Percentiles rank a stretch among this genome's conserved stretches.
Conservation (phyloP, 2,888 invertebrate species). For the Melinaea marsaeus region DNA sequence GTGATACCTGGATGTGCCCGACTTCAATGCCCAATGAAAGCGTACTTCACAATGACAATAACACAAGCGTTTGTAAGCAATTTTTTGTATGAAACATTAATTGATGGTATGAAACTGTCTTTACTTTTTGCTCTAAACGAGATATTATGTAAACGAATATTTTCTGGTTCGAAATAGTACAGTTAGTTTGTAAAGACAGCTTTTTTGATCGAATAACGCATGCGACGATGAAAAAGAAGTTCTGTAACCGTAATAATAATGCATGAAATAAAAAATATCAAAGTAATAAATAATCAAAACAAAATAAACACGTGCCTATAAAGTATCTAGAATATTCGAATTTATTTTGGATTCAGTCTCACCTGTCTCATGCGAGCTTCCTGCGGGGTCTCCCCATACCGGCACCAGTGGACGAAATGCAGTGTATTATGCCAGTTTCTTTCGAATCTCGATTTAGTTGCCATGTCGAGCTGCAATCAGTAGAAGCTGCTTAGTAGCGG, state of each 20-base stretch:
- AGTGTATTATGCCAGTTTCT: conserved; percentile 82
- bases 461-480: conserved; percentile 78
- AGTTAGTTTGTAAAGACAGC: conserved; percentile 48
- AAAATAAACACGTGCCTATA: conserved; percentile 7
- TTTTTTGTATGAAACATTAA: conserved; percentile 19
- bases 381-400: conserved; percentile 82
- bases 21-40: conserved; percentile 41
- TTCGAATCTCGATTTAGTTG: conserved; percentile 78
- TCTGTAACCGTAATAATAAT: conserved; percentile 49
- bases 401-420: conserved; percentile 84
- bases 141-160: neutral
- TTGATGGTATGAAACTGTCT: conserved; percentile 41
- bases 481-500: conserved; percentile 75
- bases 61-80: conserved; percentile 57
- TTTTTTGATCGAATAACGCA: conserved; percentile 38
- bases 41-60: conserved; percentile 46
- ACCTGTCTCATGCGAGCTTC: conserved; percentile 84
- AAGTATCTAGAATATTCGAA: conserved; percentile 1
- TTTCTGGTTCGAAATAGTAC: conserved; percentile 5
- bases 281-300: conserved; percentile 15
- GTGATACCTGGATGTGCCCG: conserved; percentile 46
- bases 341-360: conserved; percentile 41
- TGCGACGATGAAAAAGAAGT: conserved; percentile 40
- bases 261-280: conserved; percentile 22
- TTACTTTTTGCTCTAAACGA: conserved; percentile 36